Percentiles rank a stretch among this genome's conserved stretches.
Conservation (phyloP, 2,797 vertebrate genomes). For the Chaunax sp. region DNA sequence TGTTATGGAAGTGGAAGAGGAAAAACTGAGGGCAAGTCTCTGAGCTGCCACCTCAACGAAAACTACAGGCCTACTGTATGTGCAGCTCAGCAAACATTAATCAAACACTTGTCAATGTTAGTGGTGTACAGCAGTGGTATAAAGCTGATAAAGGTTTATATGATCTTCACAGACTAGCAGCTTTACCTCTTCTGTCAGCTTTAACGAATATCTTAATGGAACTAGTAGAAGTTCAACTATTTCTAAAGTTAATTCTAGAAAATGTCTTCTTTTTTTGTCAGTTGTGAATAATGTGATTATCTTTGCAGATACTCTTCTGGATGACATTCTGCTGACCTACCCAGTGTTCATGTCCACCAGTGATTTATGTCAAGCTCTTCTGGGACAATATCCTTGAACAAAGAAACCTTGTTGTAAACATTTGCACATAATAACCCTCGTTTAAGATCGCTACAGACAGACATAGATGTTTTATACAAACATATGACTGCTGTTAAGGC, state of each 20-base stretch:
- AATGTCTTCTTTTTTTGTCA: neutral
- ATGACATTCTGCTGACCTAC: slow-evolving; percentile 97
- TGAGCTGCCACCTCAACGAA: slow-evolving; percentile 21
- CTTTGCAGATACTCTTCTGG: slow-evolving; percentile 90
- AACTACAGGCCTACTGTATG: slow-evolving; percentile 22
- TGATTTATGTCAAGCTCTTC: slow-evolving; percentile 95
- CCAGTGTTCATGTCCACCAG: slow-evolving; percentile 96
- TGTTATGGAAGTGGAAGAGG: slow-evolving; percentile 29
- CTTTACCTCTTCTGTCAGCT: neutral
- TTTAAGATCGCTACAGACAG: neutral
- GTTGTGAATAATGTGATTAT: slow-evolving; percentile 32
- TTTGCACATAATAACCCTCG: neutral
- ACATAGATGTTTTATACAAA: slow-evolving; percentile 22
- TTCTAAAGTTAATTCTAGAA: neutral
- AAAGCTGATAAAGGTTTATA: slow-evolving; percentile 32
- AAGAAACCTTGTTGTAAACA: slow-evolving; percentile 13
- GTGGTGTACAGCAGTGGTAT: neutral
- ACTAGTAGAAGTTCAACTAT: neutral
- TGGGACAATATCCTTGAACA: slow-evolving; percentile 96
- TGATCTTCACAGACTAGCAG: slow-evolving; percentile 2
- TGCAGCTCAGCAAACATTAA: slow-evolving; percentile 42
- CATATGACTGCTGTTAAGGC: neutral
- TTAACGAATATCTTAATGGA: neutral
- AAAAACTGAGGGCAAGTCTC: slow-evolving; percentile 8
- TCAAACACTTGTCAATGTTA: slow-evolving; percentile 44